Base-by-base conservation (phyloP, 2,797 vertebrate genomes). In the Peromyscus nudipes region DNA sequence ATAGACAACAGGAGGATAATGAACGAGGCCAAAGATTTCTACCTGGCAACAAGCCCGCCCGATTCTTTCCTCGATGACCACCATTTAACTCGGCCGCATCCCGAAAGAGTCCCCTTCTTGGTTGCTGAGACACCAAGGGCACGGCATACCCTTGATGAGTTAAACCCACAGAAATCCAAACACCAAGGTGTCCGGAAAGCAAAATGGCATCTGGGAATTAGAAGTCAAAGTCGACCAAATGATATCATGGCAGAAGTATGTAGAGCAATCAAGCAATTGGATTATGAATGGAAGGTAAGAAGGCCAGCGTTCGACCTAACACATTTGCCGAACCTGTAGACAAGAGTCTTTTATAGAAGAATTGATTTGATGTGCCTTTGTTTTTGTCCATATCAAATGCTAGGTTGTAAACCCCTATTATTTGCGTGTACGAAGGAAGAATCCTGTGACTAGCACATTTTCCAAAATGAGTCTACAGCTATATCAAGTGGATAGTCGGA, bases 171-270 rank as follows among this genome's bases (percentile, higher is more conserved):
- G 98, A 99, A 99, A 98, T 99, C 99, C 40, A 99, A 99, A 98
- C 99, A 99, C 98, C 99, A 99, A 95, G 99, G 99, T 10, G 99
- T 99, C 0, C 99, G 99, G 86, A 98, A 99, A 95, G 99, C 99
- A n/a, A 99, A 99, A 96, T 99, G 99, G 99, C 99, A 99, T 97
- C 98, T 99, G 96, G 99, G 99, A 43, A 99, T 99, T 97, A 98
- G 99, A 89, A 99, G 99, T 98, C 99, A 99, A 98, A 99, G 99
- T 98, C 98, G 99, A 96, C 99, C 99, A 89, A 99, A 99, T 93
- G 99, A 99, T 96, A 99, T 99, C 96, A 99, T 99, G 99, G 99
- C 99, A 1, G 99, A 99, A 98, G 99, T 99, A 79, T 99, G 99
- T 95, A 99, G 99, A 95, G 99, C 99, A 97, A 99, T 99, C 99